A percentile compares a stretch with the other conserved stretches of the same genome.
phyloP scores from a whole-genome alignment of 2,888 invertebrate species.

The Mesopsocus fuscifrons region DNA sequence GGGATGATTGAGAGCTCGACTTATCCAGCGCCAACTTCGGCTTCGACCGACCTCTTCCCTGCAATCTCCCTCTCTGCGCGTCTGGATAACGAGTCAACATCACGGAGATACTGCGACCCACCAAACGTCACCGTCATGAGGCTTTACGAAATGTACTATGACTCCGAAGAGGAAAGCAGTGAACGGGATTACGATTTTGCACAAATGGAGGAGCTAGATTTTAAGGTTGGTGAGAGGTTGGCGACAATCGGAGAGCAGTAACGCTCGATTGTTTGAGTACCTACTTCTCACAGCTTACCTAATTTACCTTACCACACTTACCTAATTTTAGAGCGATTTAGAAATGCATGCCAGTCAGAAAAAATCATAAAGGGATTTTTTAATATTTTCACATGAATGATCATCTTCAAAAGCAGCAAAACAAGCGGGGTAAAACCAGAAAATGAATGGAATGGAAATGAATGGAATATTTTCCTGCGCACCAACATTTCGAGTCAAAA shows the following conservation, averaged over 20 bases:
- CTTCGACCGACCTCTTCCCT: neutral
- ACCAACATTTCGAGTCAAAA: no score
- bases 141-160: conserved; percentile 1
- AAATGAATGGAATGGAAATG: no score
- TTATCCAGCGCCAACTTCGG: neutral
- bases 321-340: neutral
- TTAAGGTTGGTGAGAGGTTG: neutral
- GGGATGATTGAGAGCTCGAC: conserved; percentile 1
- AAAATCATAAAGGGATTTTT: no score
- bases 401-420: no score
- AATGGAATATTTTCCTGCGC: no score
- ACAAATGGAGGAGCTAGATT: conserved; percentile 1
- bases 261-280: no score
- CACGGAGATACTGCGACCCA: conserved; percentile 6
- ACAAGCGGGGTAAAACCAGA: no score
- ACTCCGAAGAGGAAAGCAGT: conserved; percentile 1
- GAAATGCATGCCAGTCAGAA: neutral
- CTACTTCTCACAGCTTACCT: no score
- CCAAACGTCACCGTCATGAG: neutral
- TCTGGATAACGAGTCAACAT: neutral
- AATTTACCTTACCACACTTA: no score
- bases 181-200: conserved; percentile 6
- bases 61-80: neutral
- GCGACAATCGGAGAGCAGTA: no score
- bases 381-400: no score